A percentile compares a stretch with the other conserved stretches of the same genome.
These are phyloP conservation scores for Melanostoma mellinum DNA, from an alignment of 2,888 invertebrate species.

Conservation along the genomic window DNA sequence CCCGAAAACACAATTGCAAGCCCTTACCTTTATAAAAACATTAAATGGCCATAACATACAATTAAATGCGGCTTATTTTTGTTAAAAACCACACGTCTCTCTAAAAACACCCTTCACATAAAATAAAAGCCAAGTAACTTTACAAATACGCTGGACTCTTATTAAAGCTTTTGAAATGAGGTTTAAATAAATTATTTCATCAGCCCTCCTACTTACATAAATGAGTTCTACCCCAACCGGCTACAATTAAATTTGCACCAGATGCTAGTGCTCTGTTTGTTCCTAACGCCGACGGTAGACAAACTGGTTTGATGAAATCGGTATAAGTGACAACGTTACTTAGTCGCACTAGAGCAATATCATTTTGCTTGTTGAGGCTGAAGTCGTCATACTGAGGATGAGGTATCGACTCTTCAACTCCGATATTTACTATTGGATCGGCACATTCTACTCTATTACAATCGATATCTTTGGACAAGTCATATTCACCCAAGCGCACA, in stretches of 20 bases:
- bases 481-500: slow-evolving; percentile 81
- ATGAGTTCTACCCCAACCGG: slow-evolving; percentile 87
- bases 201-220: slow-evolving; percentile 68
- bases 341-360: slow-evolving; percentile 88
- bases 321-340: slow-evolving; percentile 83
- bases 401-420: slow-evolving; percentile 85
- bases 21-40: no score
- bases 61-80: no score
- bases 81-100: no score
- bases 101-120: no score
- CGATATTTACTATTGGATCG: slow-evolving; percentile 84
- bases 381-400: slow-evolving; percentile 86
- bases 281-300: slow-evolving; percentile 82
- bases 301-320: slow-evolving; percentile 85
- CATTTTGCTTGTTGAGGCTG: slow-evolving; percentile 85
- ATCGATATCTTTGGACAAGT: slow-evolving; percentile 77
- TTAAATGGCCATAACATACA: no score
- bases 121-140: no score
- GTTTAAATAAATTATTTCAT: no score
- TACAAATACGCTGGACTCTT: no score
- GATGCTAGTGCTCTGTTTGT: slow-evolving; percentile 77
- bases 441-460: slow-evolving; percentile 84
- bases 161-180: no score
- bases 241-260: slow-evolving; percentile 82
- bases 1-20: no score